These are phyloP conservation scores for Polymixis flavicincta DNA, from an alignment of 2,888 invertebrate genomes.

Conservation along the genomic window DNA sequence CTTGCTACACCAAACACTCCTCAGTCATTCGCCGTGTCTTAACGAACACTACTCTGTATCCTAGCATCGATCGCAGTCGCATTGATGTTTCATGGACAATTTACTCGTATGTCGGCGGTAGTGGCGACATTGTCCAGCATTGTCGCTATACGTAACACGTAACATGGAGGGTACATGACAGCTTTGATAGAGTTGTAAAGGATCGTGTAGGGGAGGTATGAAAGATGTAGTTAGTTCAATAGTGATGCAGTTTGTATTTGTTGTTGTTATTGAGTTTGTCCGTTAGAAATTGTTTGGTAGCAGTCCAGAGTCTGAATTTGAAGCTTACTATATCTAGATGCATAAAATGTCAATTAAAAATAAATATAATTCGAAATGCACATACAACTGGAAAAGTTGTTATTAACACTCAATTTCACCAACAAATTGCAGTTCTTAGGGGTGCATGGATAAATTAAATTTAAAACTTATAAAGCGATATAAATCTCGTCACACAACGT, in stretches of 20 bases:
- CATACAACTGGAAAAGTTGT: neutral
- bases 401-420: constrained; percentile 16
- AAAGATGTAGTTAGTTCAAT: constrained; percentile 21
- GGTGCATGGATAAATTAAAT: constrained; percentile 30
- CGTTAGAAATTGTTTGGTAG: neutral
- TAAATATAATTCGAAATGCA: neutral
- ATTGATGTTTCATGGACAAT: constrained; percentile 74
- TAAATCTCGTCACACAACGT: neutral
- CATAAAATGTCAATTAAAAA: neutral
- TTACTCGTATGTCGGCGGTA: constrained; percentile 51
- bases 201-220: constrained; percentile 23
- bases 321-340: neutral
- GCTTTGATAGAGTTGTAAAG: constrained; percentile 44
- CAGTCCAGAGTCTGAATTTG: neutral
- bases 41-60: constrained; percentile 45
- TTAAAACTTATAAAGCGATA: constrained; percentile 17
- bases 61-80: constrained; percentile 63
- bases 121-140: constrained; percentile 58
- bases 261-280: neutral
- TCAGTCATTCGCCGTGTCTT: constrained; percentile 31
- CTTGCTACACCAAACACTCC: neutral
- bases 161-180: constrained; percentile 38
- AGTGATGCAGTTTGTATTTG: neutral
- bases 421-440: constrained; percentile 20
- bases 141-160: constrained; percentile 12